These are phyloP conservation scores for Leucophora obtusa DNA, from an alignment of 2,888 invertebrate species.

Conservation along the genomic window DNA sequence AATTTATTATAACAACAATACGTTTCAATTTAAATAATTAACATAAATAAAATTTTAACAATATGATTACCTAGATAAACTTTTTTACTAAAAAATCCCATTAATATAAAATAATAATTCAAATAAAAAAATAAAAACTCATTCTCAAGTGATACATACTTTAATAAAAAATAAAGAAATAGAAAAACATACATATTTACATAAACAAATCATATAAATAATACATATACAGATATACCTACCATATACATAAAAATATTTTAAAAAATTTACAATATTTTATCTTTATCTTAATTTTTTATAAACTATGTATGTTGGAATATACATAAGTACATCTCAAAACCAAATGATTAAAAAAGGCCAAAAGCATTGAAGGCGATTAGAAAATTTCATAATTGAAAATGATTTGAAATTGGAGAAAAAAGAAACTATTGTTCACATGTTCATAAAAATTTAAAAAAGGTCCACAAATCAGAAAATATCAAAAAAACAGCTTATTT, in stretches of 20 bases:
- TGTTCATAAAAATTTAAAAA: too few relatives aligned
- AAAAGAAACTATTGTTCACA: too few relatives aligned
- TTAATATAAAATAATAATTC: conserved; percentile 41
- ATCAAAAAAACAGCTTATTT: too few relatives aligned
- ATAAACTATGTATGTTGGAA: too few relatives aligned
- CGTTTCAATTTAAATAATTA: conserved; percentile 51
- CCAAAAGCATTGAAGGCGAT: too few relatives aligned
- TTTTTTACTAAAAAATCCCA: conserved; percentile 45
- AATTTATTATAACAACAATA: conserved; percentile 22
- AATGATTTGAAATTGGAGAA: too few relatives aligned
- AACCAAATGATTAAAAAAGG: too few relatives aligned
- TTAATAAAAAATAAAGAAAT: conserved; percentile 66
- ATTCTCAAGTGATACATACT: conserved; percentile 69
- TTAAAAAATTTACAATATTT: background rate
- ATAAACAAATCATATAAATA: conserved; percentile 63
- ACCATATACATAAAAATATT: background rate
- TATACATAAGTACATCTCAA: too few relatives aligned
- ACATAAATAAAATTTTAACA: conserved; percentile 30
- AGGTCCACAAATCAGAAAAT: too few relatives aligned
- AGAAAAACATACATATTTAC: conserved; percentile 68
- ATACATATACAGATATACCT: background rate
- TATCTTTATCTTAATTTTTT: background rate
- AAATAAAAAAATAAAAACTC: conserved; percentile 63
- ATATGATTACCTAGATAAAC: conserved; percentile 20
- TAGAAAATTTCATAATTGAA: too few relatives aligned